Evolutionary conservation across 2,797 vertebrate species (phyloP).

Genomic region (Salarias fasciatus): DNA sequence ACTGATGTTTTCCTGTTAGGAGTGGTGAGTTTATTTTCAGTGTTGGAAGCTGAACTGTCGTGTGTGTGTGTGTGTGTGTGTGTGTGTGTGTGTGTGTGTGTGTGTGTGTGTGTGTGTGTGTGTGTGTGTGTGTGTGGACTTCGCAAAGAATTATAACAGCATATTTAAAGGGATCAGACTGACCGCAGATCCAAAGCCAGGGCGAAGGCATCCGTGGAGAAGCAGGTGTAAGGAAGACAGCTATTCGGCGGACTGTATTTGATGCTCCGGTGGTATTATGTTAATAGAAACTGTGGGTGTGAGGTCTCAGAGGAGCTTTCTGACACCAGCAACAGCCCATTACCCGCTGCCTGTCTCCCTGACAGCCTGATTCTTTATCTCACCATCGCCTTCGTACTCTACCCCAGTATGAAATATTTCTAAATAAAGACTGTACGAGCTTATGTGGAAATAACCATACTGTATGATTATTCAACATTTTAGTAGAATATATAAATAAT

Average conservation of each 20-base stretch:
- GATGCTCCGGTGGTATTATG: constrained; percentile 53
- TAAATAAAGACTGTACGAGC: too few relatives aligned
- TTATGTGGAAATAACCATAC: too few relatives aligned
- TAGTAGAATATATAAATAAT: too few relatives aligned
- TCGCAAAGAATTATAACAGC: not conserved
- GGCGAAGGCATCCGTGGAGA: not conserved
- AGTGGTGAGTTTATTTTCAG: too few relatives aligned
- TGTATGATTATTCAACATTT: too few relatives aligned
- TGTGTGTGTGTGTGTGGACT: not conserved
- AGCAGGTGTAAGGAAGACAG: constrained; percentile 24
- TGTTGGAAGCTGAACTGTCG: not conserved
- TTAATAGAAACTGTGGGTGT: constrained; percentile 52
- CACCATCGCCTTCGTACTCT: constrained; percentile 1
- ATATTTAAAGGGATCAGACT: constrained; percentile 9
- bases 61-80: not conserved
- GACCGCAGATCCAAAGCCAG: constrained; percentile 23
- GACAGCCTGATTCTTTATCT: constrained; percentile 18
- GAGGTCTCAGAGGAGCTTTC: constrained; percentile 50
- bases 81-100: not conserved
- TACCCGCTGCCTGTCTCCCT: constrained; percentile 42
- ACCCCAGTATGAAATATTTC: not conserved
- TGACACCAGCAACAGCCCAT: constrained; percentile 50
- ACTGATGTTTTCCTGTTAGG: too few relatives aligned
- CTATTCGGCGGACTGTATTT: constrained; percentile 34
- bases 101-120: not conserved